Percentiles rank a stretch among this genome's conserved stretches.
phyloP scores from a whole-genome alignment of 2,113 vertebrate genomes.

The Coptodon rendalli region DNA sequence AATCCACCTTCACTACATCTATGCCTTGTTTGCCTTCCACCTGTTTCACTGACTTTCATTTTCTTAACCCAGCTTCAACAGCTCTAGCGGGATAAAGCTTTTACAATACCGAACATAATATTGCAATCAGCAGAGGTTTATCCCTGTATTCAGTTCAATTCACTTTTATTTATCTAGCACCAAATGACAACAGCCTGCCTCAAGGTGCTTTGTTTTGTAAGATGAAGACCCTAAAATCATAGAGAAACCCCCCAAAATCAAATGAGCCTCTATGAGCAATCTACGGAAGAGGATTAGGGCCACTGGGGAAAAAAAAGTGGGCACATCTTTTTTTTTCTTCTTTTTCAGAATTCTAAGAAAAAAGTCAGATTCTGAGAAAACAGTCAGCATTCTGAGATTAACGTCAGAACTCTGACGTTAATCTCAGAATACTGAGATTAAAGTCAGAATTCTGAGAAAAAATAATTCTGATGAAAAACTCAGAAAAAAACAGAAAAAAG shows the following conservation, averaged over 20 bases:
- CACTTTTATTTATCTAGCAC: not conserved
- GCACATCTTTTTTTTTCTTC: not conserved
- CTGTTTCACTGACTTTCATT: not conserved
- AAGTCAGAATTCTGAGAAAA: too few relatives aligned
- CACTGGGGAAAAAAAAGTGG: not conserved
- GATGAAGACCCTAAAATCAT: not conserved
- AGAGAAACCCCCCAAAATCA: not conserved
- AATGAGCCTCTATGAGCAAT: not conserved
- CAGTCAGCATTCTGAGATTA: not conserved
- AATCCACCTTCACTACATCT: not conserved
- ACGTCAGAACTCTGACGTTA: not conserved
- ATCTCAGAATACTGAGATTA: not conserved
- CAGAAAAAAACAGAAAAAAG: too few relatives aligned
- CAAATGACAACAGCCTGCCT: not conserved
- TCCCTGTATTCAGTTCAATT: not conserved
- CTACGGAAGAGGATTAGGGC: not conserved
- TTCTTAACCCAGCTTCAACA: not conserved
- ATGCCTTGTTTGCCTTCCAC: not conserved
- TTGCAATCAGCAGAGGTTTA: not conserved
- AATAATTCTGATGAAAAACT: too few relatives aligned
- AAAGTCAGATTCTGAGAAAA: not conserved
- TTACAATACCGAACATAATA: not conserved
- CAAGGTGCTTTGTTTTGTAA: not conserved
- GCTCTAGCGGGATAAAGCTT: not conserved
- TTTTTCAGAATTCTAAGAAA: not conserved